phyloP scores from a whole-genome alignment of 2,888 invertebrate genomes.

The Balanococcus diminutus region DNA sequence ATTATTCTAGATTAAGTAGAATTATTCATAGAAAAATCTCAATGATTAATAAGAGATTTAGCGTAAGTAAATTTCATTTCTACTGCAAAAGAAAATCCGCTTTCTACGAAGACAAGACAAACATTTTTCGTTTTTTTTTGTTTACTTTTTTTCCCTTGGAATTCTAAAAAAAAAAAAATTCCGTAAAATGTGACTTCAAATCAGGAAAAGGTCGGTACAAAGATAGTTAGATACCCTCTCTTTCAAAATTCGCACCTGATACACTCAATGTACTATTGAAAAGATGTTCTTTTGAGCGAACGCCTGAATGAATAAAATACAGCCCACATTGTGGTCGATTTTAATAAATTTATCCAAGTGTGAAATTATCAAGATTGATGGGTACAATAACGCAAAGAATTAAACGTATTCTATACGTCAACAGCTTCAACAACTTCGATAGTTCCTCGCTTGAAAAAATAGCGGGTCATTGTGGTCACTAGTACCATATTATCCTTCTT shows the following conservation, averaged over 20 bases:
- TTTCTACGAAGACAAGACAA: too few relatives aligned
- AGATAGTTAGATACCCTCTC: background rate
- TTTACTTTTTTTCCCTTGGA: too few relatives aligned
- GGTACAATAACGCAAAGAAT: background rate
- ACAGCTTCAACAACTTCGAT: background rate
- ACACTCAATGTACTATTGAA: background rate
- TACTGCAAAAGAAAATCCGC: too few relatives aligned
- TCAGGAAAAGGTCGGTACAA: background rate
- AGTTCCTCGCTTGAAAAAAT: background rate
- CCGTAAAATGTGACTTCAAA: background rate
- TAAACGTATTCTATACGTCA: constrained; percentile 1
- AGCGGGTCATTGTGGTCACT: background rate
- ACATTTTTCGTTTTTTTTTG: too few relatives aligned
- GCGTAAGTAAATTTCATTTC: too few relatives aligned
- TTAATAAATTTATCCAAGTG: background rate
- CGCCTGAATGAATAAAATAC: background rate
- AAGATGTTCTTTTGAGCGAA: background rate
- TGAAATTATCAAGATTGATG: constrained; percentile 11
- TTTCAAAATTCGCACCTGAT: background rate
- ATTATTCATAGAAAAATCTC: too few relatives aligned
- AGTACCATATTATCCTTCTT: background rate
- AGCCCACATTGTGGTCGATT: background rate
- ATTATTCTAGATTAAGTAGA: too few relatives aligned
- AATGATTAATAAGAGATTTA: too few relatives aligned
- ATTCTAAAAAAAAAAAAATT: too few relatives aligned